Evolutionary conservation across 2,888 invertebrate species (phyloP), one percentile per base, ranked within the genome.

Genomic region (Polydesmus complanatus): DNA sequence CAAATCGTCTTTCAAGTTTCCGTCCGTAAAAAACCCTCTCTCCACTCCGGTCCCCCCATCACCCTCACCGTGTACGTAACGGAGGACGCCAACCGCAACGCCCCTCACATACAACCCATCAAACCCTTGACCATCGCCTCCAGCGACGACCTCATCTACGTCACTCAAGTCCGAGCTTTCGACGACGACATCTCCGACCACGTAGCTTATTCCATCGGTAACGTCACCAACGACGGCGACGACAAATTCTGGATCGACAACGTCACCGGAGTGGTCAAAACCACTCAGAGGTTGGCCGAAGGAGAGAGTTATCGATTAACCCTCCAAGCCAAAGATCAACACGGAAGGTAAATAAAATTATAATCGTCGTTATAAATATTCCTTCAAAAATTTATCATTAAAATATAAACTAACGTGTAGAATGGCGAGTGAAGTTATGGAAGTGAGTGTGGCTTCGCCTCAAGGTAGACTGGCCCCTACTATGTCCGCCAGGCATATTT

Each of bases 221-320:
- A 92, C 76, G 88, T 92, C 8, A 90, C 91, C 64, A 92, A 91
- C 74, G 90, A 90, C 73, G 92, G 91, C 1, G 80, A 83, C 64
- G 85, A 85, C 68, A 90, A 88, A 74, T 92, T 93, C 73, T 81
- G 81, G 68, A 89, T 93, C 68, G 84, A 92, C 70, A 81, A 86
- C 56, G 79, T 78, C 67, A 85, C 84, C 18, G 92, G 92, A 25
- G 80, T 84, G 66, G 63, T 67, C 1, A 64, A 79, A 72, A 84
- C 88, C 63, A 85, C 88, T 21, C 86, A 86, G 2, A 85, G 87
- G 61, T 72, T 92, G 14, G 82, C 84, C 71, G 86, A 90, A 0
- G 92, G 91, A 0, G 89, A 91, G 68, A 89, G 90, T 68, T 92
- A 88, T 75, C 89, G 88, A 71, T 82, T 92, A 23, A 91, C 91